Base-by-base conservation (phyloP, 2,113 vertebrate species). In the Amazona guildingii region DNA sequence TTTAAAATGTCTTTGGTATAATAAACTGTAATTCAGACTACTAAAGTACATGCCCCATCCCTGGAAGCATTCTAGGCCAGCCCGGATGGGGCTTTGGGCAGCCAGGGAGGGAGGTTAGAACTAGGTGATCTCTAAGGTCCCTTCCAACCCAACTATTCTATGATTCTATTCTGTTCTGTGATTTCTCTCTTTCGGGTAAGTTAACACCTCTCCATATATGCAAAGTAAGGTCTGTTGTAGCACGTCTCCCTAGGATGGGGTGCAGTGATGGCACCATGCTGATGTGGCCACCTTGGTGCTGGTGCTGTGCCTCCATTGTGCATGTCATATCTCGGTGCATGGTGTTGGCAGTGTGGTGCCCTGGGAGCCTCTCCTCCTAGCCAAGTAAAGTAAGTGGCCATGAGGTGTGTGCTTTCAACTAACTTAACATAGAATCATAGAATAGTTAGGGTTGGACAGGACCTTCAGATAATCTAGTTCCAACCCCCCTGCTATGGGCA, bases 191-290 rank as follows among this genome's bases (percentile, higher is more conserved):
- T n/a, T 17, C 17, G 48, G 44, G 29, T n/a, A 18, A 23, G 75
- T 25, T 29, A 35, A 44, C 13, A 25, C 52, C 46, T 46, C 14
- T 27, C 1, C 17, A 0, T 16, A 2, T 2, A 17, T 23, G 16
- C 4, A 37, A 54, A 2, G 7, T 3, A 21, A 1, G 49, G 27
- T 23, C 13, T 35, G 17, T 20, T 29, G 48, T 6, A 29, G 64
- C 2, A 5, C 3, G 1, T 16, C n/a, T 52, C 33, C 27, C 19
- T 0, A 17, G 18, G 37, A 9, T 4, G 0, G 2, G 35, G 48
- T 1, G 1, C 1, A 1, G 37, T 0, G 6, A 11, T 18, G 54
- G 6, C 44, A 14, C 15, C 12, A 41, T 13, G 33, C 39, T 0
- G 0, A 3, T 17, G 51, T 25, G 54, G 8, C 44, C 41, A 8